Conservation (phyloP, 2,797 vertebrate genomes). For the Knipowitschia caucasica region DNA sequence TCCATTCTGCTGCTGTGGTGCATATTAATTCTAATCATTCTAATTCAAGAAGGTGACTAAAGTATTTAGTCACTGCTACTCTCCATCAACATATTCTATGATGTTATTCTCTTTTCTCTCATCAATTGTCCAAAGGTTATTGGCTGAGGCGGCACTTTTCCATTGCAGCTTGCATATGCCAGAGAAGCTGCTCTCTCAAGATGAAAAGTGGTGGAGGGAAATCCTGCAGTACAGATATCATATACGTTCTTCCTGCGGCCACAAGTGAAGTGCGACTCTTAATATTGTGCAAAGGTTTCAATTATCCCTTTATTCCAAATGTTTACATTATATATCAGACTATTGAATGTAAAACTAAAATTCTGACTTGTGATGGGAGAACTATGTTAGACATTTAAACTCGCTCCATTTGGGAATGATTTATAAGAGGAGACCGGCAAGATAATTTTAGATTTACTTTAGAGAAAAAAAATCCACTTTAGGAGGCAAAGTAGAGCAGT, state of each 20-base stretch:
- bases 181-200: conserved; percentile 32
- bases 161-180: conserved; percentile 28
- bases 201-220: conserved; percentile 43
- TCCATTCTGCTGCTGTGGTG: too few species aligned
- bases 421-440: conserved; percentile 19
- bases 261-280: conserved; percentile 18
- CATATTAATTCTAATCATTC: too few species aligned
- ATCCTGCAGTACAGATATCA: conserved; percentile 43
- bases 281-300: conserved; percentile 2
- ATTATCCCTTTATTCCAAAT: not conserved
- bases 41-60: too few species aligned
- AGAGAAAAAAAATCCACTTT: conserved; percentile 35
- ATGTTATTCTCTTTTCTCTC: not conserved
- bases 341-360: conserved; percentile 15
- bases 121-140: not conserved
- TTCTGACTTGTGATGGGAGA: conserved; percentile 7
- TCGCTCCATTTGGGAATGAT: conserved; percentile 25
- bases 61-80: not conserved
- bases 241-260: conserved; percentile 20
- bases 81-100: not conserved
- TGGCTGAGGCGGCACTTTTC: conserved; percentile 34
- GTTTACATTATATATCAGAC: conserved; percentile 31
- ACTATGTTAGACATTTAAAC: conserved; percentile 20
- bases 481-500: conserved; percentile 38
- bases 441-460: conserved; percentile 39